Evolutionary conservation across 2,888 invertebrate genomes (phyloP).

Genomic region (Dynastes hyllus): DNA sequence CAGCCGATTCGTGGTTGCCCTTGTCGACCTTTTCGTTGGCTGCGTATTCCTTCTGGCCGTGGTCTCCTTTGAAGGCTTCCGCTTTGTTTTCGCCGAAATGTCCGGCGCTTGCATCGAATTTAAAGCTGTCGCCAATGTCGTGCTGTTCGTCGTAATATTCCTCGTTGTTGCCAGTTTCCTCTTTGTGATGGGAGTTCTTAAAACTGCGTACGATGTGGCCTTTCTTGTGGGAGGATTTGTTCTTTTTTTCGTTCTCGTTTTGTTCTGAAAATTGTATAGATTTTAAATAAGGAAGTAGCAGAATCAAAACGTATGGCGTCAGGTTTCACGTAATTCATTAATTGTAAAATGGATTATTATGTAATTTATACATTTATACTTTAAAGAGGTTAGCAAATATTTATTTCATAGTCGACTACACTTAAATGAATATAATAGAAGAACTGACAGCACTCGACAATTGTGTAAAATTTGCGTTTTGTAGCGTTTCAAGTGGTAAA

Average conservation of each 20-base stretch:
- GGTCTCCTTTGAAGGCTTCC: slow-evolving; percentile 74
- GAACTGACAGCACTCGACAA: too few species aligned
- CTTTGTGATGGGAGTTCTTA: slow-evolving; percentile 75
- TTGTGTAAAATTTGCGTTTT: too few species aligned
- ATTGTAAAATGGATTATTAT: too few species aligned
- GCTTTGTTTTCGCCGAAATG: slow-evolving; percentile 73
- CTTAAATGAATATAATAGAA: too few species aligned
- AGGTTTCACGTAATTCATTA: too few species aligned
- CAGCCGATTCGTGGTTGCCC: slow-evolving; percentile 73
- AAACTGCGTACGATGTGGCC: slow-evolving; percentile 76
- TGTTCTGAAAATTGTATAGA: slow-evolving; percentile 61
- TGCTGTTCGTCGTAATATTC: slow-evolving; percentile 76
- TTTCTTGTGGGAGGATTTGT: slow-evolving; percentile 74
- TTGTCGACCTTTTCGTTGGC: slow-evolving; percentile 73
- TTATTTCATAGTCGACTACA: too few species aligned
- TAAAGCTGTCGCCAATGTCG: slow-evolving; percentile 74
- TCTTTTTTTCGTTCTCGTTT: slow-evolving; percentile 73
- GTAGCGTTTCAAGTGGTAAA: too few species aligned
- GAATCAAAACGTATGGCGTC: too few species aligned
- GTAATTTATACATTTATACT: too few species aligned
- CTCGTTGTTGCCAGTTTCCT: slow-evolving; percentile 75
- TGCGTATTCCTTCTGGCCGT: slow-evolving; percentile 73
- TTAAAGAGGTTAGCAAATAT: too few species aligned
- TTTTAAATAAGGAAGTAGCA: too few species aligned
- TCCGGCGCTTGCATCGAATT: slow-evolving; percentile 73